phyloP scores from a whole-genome alignment of 2,888 invertebrate genomes.

The Plebejus anna region DNA sequence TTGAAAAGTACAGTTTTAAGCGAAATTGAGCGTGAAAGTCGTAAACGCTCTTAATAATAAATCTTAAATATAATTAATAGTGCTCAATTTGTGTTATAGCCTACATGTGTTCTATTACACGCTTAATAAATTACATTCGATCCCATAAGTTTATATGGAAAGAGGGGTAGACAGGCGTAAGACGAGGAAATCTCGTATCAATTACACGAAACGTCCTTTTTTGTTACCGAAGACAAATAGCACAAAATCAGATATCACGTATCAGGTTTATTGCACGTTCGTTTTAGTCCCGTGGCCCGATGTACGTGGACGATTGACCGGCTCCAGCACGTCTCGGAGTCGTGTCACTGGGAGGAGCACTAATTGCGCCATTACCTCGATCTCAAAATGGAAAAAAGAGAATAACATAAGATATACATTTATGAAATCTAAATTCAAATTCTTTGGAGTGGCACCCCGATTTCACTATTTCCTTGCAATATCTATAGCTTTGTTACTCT shows the following conservation, averaged over 20 bases:
- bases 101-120: too few species aligned
- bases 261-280: slow-evolving; percentile 72
- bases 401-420: not conserved
- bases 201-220: slow-evolving; percentile 36
- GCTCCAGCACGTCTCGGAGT: slow-evolving; percentile 36
- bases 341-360: slow-evolving; percentile 38
- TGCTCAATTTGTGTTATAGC: too few species aligned
- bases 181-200: slow-evolving; percentile 32
- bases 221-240: slow-evolving; percentile 39
- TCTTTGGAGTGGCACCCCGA: not conserved
- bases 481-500: too few species aligned
- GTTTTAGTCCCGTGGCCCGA: slow-evolving; percentile 49
- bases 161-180: not conserved
- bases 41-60: too few species aligned
- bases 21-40: too few species aligned
- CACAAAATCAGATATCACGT: slow-evolving; percentile 60
- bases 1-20: too few species aligned
- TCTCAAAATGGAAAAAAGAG: slow-evolving; percentile 8
- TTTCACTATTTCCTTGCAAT: too few species aligned
- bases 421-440: not conserved
- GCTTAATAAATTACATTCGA: not conserved
- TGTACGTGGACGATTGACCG: slow-evolving; percentile 63
- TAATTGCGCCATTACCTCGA: slow-evolving; percentile 19
- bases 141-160: slow-evolving; percentile 1
- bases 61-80: too few species aligned